Conservation (phyloP, 1,140 invertebrate species). For the Bombus vancouverensis region DNA sequence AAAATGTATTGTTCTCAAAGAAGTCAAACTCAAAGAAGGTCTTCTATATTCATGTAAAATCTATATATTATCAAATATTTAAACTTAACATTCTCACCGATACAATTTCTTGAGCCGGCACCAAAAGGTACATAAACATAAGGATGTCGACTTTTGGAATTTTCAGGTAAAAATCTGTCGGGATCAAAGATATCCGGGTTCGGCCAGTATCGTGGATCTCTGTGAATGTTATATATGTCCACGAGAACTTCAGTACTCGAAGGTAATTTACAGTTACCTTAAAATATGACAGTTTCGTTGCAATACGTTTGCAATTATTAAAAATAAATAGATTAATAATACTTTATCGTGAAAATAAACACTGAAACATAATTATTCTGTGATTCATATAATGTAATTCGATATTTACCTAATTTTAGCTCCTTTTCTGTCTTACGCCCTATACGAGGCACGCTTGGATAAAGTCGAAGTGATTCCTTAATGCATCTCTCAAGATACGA, state of each 20-base stretch:
- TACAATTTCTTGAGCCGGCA: constrained; percentile 85
- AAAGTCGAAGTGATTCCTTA: constrained; percentile 85
- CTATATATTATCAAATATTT: background rate
- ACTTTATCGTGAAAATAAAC: background rate
- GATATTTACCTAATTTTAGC: constrained; percentile 57
- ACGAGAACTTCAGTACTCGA: background rate
- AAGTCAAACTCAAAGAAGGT: background rate
- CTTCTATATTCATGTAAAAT: background rate
- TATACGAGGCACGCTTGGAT: constrained; percentile 85
- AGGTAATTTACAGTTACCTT: constrained; percentile 34
- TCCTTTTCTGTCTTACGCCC: constrained; percentile 69
- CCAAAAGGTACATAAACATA: constrained; percentile 86
- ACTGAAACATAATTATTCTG: background rate
- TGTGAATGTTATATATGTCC: constrained; percentile 19
- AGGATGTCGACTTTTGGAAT: constrained; percentile 78
- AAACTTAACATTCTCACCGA: constrained; percentile 73
- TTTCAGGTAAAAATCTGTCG: constrained; percentile 86
- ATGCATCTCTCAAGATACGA: constrained; percentile 85
- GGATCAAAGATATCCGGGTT: constrained; percentile 84
- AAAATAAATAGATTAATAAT: background rate
- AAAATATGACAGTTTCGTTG: background rate
- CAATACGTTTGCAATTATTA: background rate
- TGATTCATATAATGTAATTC: background rate
- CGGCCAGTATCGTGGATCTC: constrained; percentile 44
- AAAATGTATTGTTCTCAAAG: background rate